A percentile compares a stretch with the other conserved stretches of the same genome.
These are phyloP conservation scores for Ametastegia equiseti DNA, from an alignment of 2,888 invertebrate genomes.

Conservation along the genomic window DNA sequence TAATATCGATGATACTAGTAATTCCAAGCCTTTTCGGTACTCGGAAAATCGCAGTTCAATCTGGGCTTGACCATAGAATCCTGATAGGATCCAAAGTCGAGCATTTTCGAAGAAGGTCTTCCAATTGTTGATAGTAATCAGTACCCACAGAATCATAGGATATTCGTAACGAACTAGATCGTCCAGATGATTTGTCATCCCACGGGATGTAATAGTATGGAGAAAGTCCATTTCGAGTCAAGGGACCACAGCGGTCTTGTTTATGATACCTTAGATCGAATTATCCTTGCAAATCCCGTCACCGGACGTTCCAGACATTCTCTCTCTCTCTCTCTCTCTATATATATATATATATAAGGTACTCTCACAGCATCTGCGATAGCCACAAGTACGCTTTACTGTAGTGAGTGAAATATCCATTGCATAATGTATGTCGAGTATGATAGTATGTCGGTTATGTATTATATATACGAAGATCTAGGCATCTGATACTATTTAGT, in stretches of 20 bases:
- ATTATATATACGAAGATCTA: background rate
- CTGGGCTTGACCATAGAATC: background rate
- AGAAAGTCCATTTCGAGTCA: conserved; percentile 31
- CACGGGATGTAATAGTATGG: background rate
- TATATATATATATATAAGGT: too few relatives aligned
- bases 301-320: background rate
- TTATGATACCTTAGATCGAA: conserved; percentile 25
- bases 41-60: background rate
- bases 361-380: background rate
- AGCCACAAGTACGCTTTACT: conserved; percentile 4
- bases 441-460: background rate
- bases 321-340: too few relatives aligned
- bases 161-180: background rate
- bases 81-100: background rate
- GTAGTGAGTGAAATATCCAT: conserved; percentile 5
- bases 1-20: background rate
- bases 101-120: background rate
- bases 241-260: conserved; percentile 9
- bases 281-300: conserved; percentile 34
- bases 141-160: background rate
- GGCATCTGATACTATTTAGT: conserved; percentile 18
- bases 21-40: background rate
- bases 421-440: conserved; percentile 18
- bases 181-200: background rate
- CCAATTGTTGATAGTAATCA: background rate